Conservation (phyloP, 1,140 invertebrate genomes). For the Trichonephila clavata region DNA sequence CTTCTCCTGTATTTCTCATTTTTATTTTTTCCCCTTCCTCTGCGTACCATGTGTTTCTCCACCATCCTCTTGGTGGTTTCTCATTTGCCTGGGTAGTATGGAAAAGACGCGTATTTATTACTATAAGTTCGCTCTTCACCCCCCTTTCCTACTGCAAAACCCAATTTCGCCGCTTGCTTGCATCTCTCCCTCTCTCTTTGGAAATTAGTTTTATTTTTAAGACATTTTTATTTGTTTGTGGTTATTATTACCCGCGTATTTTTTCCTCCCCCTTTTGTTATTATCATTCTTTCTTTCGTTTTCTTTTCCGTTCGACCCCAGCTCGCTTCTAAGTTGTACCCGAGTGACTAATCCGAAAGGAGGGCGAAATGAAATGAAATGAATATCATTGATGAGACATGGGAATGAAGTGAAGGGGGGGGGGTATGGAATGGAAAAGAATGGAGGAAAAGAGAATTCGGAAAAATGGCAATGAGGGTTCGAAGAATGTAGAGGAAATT, state of each 20-base stretch:
- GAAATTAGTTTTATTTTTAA: conserved; percentile 60
- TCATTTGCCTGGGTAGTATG: conserved; percentile 48
- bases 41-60: neutral
- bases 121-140: neutral
- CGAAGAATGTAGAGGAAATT: neutral
- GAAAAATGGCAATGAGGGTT: neutral
- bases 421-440: neutral
- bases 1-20: neutral
- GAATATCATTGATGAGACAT: conserved; percentile 38
- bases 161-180: conserved; percentile 26
- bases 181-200: conserved; percentile 12
- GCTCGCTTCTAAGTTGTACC: conserved; percentile 1
- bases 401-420: too few species aligned
- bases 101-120: conserved; percentile 54
- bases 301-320: neutral
- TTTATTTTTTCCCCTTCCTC: neutral
- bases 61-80: conserved; percentile 42
- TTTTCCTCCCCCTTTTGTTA: neutral
- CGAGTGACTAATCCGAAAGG: conserved; percentile 48
- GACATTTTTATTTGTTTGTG: conserved; percentile 62
- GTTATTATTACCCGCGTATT: conserved; percentile 44
- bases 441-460: neutral
- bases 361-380: conserved; percentile 22
- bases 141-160: conserved; percentile 12
- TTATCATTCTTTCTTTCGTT: neutral